phyloP scores from a whole-genome alignment of 2,888 invertebrate species.

The Julus scandinavius region DNA sequence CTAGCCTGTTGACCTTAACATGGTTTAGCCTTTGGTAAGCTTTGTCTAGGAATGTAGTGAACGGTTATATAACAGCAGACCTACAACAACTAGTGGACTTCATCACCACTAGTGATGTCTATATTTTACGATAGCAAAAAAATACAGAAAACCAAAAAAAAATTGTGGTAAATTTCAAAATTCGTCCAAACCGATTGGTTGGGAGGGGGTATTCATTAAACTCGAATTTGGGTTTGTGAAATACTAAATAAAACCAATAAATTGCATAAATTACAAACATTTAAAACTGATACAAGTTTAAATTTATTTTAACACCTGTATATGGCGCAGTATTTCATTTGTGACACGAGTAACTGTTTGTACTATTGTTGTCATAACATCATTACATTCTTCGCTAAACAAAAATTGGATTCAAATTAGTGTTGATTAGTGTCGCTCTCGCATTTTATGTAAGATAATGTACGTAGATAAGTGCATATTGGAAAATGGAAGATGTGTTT shows the following conservation, averaged over 20 bases:
- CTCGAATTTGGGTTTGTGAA: not conserved
- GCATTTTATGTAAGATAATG: no score
- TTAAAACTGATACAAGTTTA: no score
- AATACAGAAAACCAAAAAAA: not conserved
- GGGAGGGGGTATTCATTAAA: not conserved
- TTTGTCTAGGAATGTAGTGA: slow-evolving; percentile 30
- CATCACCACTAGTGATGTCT: not conserved
- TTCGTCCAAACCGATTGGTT: not conserved
- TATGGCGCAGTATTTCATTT: no score
- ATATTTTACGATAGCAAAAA: not conserved
- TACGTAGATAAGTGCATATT: no score
- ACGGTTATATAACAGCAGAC: not conserved
- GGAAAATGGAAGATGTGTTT: no score
- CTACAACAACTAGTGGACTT: not conserved
- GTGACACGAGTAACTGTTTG: no score
- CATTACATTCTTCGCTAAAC: no score
- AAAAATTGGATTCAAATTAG: no score
- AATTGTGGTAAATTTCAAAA: not conserved
- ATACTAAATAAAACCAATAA: not conserved
- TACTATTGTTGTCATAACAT: no score
- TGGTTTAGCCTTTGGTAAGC: slow-evolving; percentile 36
- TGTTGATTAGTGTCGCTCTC: no score
- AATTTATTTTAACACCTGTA: no score
- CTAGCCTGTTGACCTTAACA: slow-evolving; percentile 42
- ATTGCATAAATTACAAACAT: not conserved